A percentile compares a stretch with the other conserved stretches of the same genome.
phyloP scores from a whole-genome alignment of 1,140 invertebrate genomes.

The Orchesella cincta region DNA sequence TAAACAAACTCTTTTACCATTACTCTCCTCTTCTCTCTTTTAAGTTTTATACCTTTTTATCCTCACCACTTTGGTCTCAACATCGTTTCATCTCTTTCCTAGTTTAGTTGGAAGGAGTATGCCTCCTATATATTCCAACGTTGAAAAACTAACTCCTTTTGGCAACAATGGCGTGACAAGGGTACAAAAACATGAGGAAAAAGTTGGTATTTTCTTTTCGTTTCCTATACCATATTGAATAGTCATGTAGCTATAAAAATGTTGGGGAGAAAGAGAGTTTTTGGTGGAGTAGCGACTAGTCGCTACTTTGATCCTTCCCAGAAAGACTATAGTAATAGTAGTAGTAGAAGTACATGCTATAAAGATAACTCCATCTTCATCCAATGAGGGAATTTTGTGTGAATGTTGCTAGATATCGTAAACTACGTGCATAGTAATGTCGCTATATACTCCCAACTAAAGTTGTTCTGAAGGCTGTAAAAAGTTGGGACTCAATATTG shows the following conservation, averaged over 20 bases:
- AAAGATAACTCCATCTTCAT: no score
- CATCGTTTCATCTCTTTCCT: background rate
- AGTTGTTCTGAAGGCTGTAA: background rate
- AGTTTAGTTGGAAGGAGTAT: background rate
- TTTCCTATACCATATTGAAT: background rate
- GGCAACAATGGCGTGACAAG: background rate
- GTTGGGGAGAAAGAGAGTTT: background rate
- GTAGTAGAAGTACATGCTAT: no score
- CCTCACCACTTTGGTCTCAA: background rate
- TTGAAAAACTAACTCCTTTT: background rate
- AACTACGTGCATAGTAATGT: background rate
- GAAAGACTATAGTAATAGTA: background rate
- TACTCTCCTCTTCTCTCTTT: background rate
- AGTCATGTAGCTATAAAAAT: background rate
- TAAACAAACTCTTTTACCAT: no score
- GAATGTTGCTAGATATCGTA: no score
- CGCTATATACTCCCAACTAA: background rate
- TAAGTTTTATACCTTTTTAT: background rate
- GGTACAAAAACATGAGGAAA: conserved; percentile 21
- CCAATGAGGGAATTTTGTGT: no score
- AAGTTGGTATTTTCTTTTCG: conserved; percentile 2
- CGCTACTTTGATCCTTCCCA: background rate
- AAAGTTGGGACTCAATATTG: background rate
- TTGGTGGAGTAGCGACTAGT: background rate
- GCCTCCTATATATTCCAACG: background rate